Conservation (phyloP, 2,888 invertebrate species). For the Mesorhabditis spiculigera region DNA sequence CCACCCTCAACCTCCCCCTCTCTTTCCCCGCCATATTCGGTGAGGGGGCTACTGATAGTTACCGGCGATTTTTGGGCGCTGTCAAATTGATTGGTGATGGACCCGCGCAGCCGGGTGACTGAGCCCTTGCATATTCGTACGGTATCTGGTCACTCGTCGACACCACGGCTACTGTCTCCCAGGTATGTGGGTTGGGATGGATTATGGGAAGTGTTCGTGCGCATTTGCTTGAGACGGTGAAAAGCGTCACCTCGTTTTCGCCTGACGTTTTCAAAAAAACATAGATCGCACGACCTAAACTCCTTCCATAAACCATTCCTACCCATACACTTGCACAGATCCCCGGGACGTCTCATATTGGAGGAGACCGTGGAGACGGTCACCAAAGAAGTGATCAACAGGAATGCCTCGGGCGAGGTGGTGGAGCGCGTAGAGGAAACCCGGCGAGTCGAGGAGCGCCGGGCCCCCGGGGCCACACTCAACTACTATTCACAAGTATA, state of each 20-base stretch:
- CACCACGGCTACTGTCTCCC: neutral
- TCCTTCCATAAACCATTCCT: too few relatives aligned
- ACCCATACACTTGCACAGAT: neutral
- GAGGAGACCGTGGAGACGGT: constrained; percentile 5
- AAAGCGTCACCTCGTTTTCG: too few relatives aligned
- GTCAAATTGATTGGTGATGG: constrained; percentile 4
- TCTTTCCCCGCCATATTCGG: neutral
- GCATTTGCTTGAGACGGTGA: too few relatives aligned
- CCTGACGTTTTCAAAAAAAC: too few relatives aligned
- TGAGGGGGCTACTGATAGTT: neutral
- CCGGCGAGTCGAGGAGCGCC: neutral
- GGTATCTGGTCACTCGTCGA: constrained; percentile 2
- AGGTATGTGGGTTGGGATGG: neutral
- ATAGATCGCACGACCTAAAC: too few relatives aligned
- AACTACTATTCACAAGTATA: constrained; percentile 53
- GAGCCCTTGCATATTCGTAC: neutral
- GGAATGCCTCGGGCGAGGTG: neutral
- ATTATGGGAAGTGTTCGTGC: too few relatives aligned
- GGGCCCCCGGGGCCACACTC: constrained; percentile 10
- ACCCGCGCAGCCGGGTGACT: neutral
- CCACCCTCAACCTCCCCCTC: neutral
- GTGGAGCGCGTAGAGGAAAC: constrained; percentile 3
- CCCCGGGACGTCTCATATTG: neutral
- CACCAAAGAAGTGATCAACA: neutral
- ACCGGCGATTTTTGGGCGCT: neutral